Conservation (phyloP, 64 coral and sea anemone species). For the Montipora sp. region DNA sequence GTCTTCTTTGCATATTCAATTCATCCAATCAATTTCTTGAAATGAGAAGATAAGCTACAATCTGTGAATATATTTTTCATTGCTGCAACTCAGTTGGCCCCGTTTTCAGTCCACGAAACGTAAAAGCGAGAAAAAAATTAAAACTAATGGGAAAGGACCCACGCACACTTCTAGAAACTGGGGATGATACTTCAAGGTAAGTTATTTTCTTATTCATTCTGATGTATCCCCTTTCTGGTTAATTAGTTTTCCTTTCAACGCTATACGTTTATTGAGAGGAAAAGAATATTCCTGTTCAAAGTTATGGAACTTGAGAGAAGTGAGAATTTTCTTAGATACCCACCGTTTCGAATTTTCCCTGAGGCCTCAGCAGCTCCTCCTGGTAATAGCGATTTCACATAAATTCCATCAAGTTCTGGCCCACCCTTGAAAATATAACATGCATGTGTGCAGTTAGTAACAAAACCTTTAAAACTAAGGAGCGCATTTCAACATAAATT, state of each 20-base stretch:
- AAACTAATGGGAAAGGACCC: background rate
- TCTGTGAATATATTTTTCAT: constrained; percentile 38
- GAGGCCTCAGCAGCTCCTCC: constrained; percentile 94
- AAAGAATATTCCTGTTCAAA: background rate
- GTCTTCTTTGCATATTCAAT: constrained; percentile 3
- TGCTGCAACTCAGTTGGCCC: background rate
- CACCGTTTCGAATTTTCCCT: constrained; percentile 90
- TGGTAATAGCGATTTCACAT: constrained; percentile 88
- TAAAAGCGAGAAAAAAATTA: background rate
- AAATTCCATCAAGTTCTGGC: constrained; percentile 91
- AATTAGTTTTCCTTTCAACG: background rate
- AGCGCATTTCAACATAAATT: background rate
- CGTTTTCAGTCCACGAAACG: background rate
- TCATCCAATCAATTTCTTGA: constrained; percentile 31
- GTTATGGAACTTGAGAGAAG: background rate
- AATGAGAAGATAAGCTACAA: constrained; percentile 5
- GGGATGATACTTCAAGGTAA: background rate
- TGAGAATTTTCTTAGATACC: background rate
- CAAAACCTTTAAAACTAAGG: background rate
- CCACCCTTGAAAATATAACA: constrained; percentile 71
- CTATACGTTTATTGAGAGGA: background rate
- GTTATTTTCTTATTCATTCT: background rate
- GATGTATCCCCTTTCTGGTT: background rate
- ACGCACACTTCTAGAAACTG: background rate
- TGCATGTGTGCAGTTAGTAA: background rate